Evolutionary conservation across 2,797 vertebrate genomes (phyloP).

Genomic region (Chelidonichthys spinosus): DNA sequence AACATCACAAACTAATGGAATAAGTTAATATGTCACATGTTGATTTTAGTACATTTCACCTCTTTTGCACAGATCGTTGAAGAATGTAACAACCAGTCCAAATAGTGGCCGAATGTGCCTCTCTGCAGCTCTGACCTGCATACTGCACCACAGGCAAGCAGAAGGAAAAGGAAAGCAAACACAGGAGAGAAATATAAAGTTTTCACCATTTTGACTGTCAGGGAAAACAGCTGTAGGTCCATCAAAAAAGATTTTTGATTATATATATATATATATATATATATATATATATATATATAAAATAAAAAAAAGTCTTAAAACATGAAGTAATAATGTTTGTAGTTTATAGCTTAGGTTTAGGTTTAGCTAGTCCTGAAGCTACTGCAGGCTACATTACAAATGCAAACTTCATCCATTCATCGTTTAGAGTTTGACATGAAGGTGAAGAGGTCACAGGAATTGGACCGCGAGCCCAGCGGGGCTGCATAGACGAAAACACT

Average conservation of each 20-base stretch:
- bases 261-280: neutral
- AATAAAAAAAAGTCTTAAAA: conserved; percentile 24
- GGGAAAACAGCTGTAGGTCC: conserved; percentile 3
- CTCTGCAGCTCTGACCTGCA: conserved; percentile 45
- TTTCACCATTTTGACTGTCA: conserved; percentile 11
- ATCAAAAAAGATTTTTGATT: neutral
- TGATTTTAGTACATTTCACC: neutral
- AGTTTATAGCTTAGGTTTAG: conserved; percentile 16
- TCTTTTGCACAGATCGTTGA: conserved; percentile 11
- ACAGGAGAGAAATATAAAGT: neutral
- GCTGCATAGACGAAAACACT: conserved; percentile 63
- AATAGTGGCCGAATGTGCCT: conserved; percentile 19
- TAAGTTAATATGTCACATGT: conserved; percentile 2
- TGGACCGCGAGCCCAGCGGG: conserved; percentile 23
- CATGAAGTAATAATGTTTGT: conserved; percentile 29
- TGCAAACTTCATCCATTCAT: conserved; percentile 26
- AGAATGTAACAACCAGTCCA: conserved; percentile 6
- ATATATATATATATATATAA: neutral
- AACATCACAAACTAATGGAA: neutral
- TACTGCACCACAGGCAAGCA: conserved; percentile 3
- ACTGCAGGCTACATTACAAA: conserved; percentile 30
- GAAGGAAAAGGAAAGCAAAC: neutral
- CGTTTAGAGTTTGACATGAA: conserved; percentile 22
- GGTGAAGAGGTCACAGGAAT: conserved; percentile 24
- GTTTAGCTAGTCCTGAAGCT: conserved; percentile 29